A percentile compares a stretch with the other conserved stretches of the same genome.
phyloP scores from a whole-genome alignment of 2,888 invertebrate species.

The Drosophila kuntzei region DNA sequence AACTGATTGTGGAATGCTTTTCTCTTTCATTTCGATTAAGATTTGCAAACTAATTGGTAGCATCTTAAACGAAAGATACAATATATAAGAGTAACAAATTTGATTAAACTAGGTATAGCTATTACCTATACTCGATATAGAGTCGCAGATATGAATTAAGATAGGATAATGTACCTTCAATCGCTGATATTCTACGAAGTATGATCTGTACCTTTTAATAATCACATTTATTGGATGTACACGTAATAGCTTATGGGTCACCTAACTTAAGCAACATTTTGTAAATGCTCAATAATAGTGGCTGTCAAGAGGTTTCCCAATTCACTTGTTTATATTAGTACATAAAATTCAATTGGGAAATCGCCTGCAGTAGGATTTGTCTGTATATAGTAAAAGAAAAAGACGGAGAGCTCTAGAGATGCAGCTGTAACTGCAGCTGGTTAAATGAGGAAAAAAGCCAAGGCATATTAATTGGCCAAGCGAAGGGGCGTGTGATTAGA shows the following conservation, averaged over 20 bases:
- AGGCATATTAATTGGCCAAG: slow-evolving; percentile 26
- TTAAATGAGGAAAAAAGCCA: slow-evolving; percentile 6
- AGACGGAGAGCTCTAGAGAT: not conserved
- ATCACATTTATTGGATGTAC: not conserved
- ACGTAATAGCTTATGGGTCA: not conserved
- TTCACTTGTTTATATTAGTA: not conserved
- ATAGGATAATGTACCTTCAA: not conserved
- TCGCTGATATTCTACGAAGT: not conserved
- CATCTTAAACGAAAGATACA: too few relatives aligned
- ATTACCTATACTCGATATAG: not conserved
- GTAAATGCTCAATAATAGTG: not conserved
- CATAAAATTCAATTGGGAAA: slow-evolving; percentile 12
- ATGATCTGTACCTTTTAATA: not conserved
- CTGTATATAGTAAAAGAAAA: slow-evolving; percentile 6
- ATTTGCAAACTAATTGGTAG: too few relatives aligned
- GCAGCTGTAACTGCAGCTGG: slow-evolving; percentile 22
- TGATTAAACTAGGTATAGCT: not conserved
- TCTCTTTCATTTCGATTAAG: too few relatives aligned
- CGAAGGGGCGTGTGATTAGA: slow-evolving; percentile 17
- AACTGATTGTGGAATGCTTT: too few relatives aligned
- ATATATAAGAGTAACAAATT: too few relatives aligned
- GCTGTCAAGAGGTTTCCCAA: not conserved
- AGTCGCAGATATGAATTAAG: not conserved
- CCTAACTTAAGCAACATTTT: not conserved
- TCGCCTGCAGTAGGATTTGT: not conserved